phyloP scores from a whole-genome alignment of 2,888 invertebrate genomes.

The Augochlorella aurata region DNA sequence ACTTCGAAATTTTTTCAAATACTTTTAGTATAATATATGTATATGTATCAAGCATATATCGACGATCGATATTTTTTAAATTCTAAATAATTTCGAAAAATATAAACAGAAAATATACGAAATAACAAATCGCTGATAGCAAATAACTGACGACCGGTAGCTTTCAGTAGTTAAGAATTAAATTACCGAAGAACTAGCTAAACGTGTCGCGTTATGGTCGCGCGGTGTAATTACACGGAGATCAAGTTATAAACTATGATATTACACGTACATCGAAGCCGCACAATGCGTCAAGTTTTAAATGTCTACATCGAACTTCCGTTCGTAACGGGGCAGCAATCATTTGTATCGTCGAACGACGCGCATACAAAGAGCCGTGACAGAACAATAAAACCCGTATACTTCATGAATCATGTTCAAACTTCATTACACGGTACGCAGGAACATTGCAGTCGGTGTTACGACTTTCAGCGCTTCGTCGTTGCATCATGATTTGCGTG shows the following conservation, averaged over 20 bases:
- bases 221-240: conserved; percentile 12
- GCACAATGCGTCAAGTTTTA: conserved; percentile 27
- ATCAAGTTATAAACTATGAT: conserved; percentile 40
- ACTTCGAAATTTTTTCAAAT: too few relatives aligned
- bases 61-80: too few relatives aligned
- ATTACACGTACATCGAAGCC: conserved; percentile 24
- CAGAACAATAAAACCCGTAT: conserved; percentile 53
- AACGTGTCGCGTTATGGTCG: conserved; percentile 24
- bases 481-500: conserved; percentile 5
- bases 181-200: conserved; percentile 21
- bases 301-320: conserved; percentile 35
- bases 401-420: conserved; percentile 46
- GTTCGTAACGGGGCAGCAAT: conserved; percentile 32
- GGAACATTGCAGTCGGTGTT: conserved; percentile 25
- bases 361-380: conserved; percentile 40
- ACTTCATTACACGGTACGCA: conserved; percentile 30
- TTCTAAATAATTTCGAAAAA: too few relatives aligned
- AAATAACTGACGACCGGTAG: not conserved
- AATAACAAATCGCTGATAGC: not conserved
- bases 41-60: too few relatives aligned
- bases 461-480: conserved; percentile 32
- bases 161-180: conserved; percentile 20
- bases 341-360: conserved; percentile 44
- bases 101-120: too few relatives aligned
- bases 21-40: too few relatives aligned